Base-by-base conservation (phyloP, 2,797 vertebrate species). In the Hafferia zeledoni region DNA sequence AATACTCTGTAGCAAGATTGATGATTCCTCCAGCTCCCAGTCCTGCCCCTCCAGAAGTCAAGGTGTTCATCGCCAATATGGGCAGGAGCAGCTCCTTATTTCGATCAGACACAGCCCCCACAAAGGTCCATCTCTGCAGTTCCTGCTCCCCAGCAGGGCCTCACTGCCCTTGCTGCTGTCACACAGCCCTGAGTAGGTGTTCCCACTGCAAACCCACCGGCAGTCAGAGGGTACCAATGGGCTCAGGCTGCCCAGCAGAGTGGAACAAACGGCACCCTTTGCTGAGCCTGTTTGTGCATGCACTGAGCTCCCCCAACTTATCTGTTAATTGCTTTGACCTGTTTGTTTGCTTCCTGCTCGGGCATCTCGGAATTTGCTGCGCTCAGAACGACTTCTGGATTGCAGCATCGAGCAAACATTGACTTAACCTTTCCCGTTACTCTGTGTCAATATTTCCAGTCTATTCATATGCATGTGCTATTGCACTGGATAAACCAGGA, bases 281-380 rank as follows among this genome's bases (percentile, higher is more conserved):
- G 56, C 83, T 44, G 41, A 50, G 49, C 69, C 61, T 87, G 83
- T 55, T 94, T 91, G 65, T 90, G 74, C 85, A 41, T 27, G 53
- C 68, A 50, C 64, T 47, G 77, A 68, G 70, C 87, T 90, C 9
- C 30, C 84, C 61, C 47, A 90, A 72, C 81, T 94, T 96, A 86
- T 80, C 93, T 92, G 72, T 93, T 96, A 97, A 97, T 97, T 97
- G 91, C 94, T 97, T 97, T 98, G 97, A 97, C 96, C 97, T 97
- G 86, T 81, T 96, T 97, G 96, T 97, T 96, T 96, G 87, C 90
- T 89, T 93, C 87, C 95, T 95, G 82, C 92, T 84, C 1, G 2
- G 77, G 90, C 96, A 92, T 91, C 86, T 93, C 79, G 44, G 79
- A 71, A 95, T 95, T 93, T 94, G 83, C 93, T 77, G 84, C 60